Evolutionary conservation across 2,797 vertebrate genomes (phyloP).

Genomic region (Australoheros facetus): DNA sequence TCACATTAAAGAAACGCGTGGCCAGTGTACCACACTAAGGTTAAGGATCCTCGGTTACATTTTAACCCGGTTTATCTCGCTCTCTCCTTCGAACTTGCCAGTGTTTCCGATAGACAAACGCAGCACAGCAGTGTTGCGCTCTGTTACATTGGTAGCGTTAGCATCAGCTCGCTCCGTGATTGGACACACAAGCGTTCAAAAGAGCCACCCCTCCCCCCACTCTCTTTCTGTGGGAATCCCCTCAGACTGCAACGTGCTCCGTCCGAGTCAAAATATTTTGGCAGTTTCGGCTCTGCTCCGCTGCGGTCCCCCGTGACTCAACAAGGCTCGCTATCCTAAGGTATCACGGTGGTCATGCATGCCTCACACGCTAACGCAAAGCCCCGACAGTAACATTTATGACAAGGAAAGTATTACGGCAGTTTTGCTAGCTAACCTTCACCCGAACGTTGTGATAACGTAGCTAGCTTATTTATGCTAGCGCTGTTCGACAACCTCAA

Average conservation of each 20-base stretch:
- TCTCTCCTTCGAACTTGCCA: neutral
- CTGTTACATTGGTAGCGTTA: neutral
- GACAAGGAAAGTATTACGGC: slow-evolving; percentile 17
- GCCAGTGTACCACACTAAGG: neutral
- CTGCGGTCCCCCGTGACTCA: neutral
- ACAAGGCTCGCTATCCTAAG: neutral
- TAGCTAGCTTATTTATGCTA: slow-evolving; percentile 23
- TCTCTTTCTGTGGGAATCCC: slow-evolving; percentile 46
- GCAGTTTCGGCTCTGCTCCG: accelerated
- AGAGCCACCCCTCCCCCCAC: neutral
- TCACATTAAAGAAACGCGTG: neutral
- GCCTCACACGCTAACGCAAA: accelerated
- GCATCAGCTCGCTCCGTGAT: slow-evolving; percentile 34
- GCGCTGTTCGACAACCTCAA: neutral
- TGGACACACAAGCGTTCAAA: neutral
- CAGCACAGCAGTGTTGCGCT: neutral
- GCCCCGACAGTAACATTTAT: accelerated
- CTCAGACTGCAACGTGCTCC: slow-evolving; percentile 53
- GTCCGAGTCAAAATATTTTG: slow-evolving; percentile 57
- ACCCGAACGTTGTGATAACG: slow-evolving; percentile 20
- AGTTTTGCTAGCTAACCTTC: slow-evolving; percentile 24
- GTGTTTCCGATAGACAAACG: neutral
- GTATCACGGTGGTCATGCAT: neutral
- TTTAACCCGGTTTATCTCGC: neutral
- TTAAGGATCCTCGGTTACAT: neutral